These are phyloP conservation scores for Zeugodacus cucurbitae DNA, from an alignment of 1,140 invertebrate genomes.

Conservation along the genomic window DNA sequence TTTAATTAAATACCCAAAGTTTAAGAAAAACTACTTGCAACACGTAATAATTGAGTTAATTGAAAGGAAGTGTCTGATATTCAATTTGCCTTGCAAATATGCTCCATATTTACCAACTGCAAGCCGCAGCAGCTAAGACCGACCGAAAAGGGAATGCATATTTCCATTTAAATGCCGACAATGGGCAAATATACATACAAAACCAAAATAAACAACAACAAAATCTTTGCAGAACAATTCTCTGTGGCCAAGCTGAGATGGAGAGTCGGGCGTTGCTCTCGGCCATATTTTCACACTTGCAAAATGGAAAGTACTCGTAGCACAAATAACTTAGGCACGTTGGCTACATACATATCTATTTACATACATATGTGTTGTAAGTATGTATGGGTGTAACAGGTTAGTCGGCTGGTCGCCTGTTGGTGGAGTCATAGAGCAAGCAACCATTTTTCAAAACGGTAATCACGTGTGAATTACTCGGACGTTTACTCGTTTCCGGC, in stretches of 20 bases:
- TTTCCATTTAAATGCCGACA: slow-evolving; percentile 12
- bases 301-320: neutral
- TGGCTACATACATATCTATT: neutral
- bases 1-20: neutral
- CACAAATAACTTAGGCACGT: neutral
- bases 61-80: slow-evolving; percentile 8
- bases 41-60: neutral
- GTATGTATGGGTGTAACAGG: neutral
- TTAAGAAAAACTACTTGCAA: neutral
- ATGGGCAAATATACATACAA: neutral
- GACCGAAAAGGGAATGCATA: neutral
- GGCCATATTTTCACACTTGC: slow-evolving; percentile 11
- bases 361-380: neutral
- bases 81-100: slow-evolving; percentile 23
- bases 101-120: neutral
- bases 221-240: neutral
- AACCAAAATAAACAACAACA: neutral
- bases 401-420: neutral
- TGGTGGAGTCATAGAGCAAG: neutral
- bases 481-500: neutral
- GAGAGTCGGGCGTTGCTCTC: neutral
- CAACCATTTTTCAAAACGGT: slow-evolving; percentile 8
- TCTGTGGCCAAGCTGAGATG: neutral
- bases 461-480: slow-evolving; percentile 30
- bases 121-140: neutral